phyloP scores from a whole-genome alignment of 2,888 invertebrate species.

The Andrena hattorfiana region DNA sequence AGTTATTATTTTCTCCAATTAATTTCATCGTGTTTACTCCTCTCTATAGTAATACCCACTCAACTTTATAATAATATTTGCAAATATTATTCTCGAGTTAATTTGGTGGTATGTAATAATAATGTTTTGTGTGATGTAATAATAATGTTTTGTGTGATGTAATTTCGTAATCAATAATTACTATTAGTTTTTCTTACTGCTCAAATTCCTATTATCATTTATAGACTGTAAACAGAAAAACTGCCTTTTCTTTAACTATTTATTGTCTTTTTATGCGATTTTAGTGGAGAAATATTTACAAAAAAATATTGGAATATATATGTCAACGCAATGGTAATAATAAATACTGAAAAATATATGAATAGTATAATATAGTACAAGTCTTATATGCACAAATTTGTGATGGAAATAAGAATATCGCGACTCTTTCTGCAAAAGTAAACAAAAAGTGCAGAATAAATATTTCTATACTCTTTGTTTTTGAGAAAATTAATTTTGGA shows the following conservation, averaged over 20 bases:
- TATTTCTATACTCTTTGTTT: no score
- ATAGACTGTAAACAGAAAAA: not conserved
- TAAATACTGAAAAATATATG: no score
- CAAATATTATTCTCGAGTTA: conserved; percentile 28
- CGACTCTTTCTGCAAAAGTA: no score
- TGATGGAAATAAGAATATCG: no score
- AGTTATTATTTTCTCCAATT: conserved; percentile 5
- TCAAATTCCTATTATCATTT: not conserved
- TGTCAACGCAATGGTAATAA: no score
- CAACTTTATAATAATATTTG: conserved; percentile 6
- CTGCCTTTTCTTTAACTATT: not conserved
- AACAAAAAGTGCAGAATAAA: no score
- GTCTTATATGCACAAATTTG: no score
- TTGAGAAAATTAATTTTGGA: no score
- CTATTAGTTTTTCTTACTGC: not conserved
- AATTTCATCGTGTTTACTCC: not conserved
- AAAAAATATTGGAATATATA: no score
- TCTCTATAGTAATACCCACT: not conserved
- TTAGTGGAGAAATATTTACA: not conserved
- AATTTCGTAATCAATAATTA: not conserved
- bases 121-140: not conserved
- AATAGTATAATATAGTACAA: no score
- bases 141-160: not conserved
- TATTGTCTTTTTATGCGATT: not conserved
- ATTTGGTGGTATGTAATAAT: conserved; percentile 29